Percentiles rank a stretch among this genome's conserved stretches.
phyloP scores from a whole-genome alignment of 2,888 invertebrate species.

The Erynnis tages region DNA sequence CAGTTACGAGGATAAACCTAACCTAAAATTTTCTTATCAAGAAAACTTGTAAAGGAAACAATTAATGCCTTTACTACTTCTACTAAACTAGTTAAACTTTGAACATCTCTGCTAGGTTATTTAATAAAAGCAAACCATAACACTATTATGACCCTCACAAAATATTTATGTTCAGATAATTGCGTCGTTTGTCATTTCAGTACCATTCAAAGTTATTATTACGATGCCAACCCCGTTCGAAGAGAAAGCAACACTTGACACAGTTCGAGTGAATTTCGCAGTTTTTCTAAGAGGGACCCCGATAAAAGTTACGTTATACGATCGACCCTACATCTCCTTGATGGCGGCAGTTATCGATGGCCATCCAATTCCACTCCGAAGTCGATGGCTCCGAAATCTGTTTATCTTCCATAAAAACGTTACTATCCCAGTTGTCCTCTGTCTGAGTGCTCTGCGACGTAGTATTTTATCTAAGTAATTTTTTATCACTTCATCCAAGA shows the following conservation, averaged over 20 bases:
- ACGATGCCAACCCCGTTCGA: background rate
- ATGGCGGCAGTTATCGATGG: slow-evolving; percentile 22
- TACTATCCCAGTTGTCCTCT: slow-evolving; percentile 2
- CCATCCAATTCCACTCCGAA: slow-evolving; percentile 23
- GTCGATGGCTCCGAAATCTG: slow-evolving; percentile 17
- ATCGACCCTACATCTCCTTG: slow-evolving; percentile 24
- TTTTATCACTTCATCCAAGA: too few species aligned
- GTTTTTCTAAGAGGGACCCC: slow-evolving; percentile 16
- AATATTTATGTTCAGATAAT: too few species aligned
- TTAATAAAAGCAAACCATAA: too few species aligned
- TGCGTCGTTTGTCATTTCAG: background rate
- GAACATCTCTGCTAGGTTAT: too few species aligned
- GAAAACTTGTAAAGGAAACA: too few species aligned
- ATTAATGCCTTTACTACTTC: too few species aligned
- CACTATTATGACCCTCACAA: too few species aligned
- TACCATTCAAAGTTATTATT: background rate
- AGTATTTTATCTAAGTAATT: too few species aligned
- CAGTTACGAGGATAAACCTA: too few species aligned
- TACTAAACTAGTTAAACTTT: too few species aligned
- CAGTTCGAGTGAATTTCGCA: slow-evolving; percentile 12
- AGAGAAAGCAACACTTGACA: slow-evolving; percentile 14
- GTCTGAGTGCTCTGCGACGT: background rate
- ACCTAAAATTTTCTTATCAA: too few species aligned
- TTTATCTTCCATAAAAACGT: slow-evolving; percentile 20
- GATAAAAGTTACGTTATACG: slow-evolving; percentile 24